phyloP scores from a whole-genome alignment of 2,888 invertebrate genomes.

The Allophyes oxyacanthae region DNA sequence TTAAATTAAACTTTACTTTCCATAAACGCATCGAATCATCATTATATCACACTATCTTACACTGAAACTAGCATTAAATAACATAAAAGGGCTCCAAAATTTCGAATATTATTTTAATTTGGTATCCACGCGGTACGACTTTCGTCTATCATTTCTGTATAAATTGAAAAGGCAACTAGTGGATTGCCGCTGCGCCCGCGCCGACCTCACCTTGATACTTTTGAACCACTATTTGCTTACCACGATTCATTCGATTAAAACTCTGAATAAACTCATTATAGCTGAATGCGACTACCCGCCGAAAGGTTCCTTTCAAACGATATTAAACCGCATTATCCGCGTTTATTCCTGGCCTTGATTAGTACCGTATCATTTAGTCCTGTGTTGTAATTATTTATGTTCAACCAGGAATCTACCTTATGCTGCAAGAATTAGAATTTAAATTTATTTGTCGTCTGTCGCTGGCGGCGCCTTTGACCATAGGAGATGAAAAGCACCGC shows the following conservation, averaged over 20 bases:
- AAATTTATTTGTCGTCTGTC: conserved; percentile 54
- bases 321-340: conserved; percentile 88
- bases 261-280: conserved; percentile 88
- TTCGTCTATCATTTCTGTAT: conserved; percentile 21
- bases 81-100: too few species aligned
- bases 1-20: too few species aligned
- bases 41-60: too few species aligned
- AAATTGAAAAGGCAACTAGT: conserved; percentile 52
- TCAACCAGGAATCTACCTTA: conserved; percentile 63
- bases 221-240: conserved; percentile 83
- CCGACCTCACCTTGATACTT: conserved; percentile 52
- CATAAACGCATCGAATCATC: too few species aligned
- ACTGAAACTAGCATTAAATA: too few species aligned
- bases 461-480: conserved; percentile 83
- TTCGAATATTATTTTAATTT: conserved; percentile 26
- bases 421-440: conserved; percentile 41
- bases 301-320: conserved; percentile 87
- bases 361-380: conserved; percentile 89
- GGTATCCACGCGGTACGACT: conserved; percentile 3
- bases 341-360: conserved; percentile 87
- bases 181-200: conserved; percentile 54
- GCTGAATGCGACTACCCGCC: conserved; percentile 85
- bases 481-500: conserved; percentile 87
- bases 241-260: conserved; percentile 87
- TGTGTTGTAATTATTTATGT: conserved; percentile 84